phyloP scores from a whole-genome alignment of 1,140 invertebrate species.

The Drosophila mojavensis region DNA sequence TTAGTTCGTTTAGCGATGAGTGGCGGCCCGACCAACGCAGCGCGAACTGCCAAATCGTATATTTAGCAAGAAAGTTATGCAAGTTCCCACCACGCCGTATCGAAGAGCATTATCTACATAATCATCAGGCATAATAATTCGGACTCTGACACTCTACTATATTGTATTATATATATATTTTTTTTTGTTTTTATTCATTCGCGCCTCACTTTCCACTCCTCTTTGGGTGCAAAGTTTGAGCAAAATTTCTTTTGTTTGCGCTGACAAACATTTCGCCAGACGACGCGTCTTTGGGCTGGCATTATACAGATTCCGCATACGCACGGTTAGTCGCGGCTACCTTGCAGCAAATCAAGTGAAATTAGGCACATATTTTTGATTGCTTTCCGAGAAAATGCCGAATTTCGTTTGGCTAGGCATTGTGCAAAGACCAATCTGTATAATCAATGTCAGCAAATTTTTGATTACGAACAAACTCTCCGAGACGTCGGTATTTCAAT shows the following conservation, averaged over 20 bases:
- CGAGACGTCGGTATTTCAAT: background rate
- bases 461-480: background rate
- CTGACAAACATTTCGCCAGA: slow-evolving; percentile 47
- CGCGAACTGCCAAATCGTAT: slow-evolving; percentile 51
- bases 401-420: slow-evolving; percentile 12
- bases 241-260: slow-evolving; percentile 51
- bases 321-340: slow-evolving; percentile 52
- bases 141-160: slow-evolving; percentile 75
- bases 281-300: slow-evolving; percentile 5
- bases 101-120: slow-evolving; percentile 65
- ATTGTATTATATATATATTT: slow-evolving; percentile 41
- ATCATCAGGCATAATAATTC: slow-evolving; percentile 50
- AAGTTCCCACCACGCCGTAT: slow-evolving; percentile 47
- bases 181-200: background rate
- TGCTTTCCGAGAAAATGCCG: slow-evolving; percentile 31
- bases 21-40: background rate
- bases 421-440: slow-evolving; percentile 2
- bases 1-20: slow-evolving; percentile 25
- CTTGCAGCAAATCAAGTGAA: slow-evolving; percentile 37
- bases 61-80: slow-evolving; percentile 60
- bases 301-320: slow-evolving; percentile 60
- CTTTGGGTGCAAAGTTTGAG: slow-evolving; percentile 19
- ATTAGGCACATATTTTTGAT: slow-evolving; percentile 54
- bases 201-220: slow-evolving; percentile 26
- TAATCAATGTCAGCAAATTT: slow-evolving; percentile 2